phyloP scores from a whole-genome alignment of 2,888 invertebrate species.

The Halocaridina rubra region DNA sequence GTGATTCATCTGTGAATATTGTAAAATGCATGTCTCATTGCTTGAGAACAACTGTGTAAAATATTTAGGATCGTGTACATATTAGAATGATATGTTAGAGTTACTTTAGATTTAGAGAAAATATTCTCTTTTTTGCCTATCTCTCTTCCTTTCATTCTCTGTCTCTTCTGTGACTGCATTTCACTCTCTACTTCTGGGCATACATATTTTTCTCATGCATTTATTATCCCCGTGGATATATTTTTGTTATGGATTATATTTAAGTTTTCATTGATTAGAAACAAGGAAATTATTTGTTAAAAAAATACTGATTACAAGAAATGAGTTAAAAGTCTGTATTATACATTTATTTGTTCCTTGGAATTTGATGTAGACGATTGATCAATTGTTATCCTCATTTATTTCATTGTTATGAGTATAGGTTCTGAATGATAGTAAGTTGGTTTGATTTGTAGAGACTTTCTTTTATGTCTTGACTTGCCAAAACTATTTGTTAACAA shows the following conservation, averaged over 20 bases:
- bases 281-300: neutral
- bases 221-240: slow-evolving; percentile 38
- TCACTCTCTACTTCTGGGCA: slow-evolving; percentile 38
- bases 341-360: no score
- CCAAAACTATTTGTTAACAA: no score
- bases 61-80: slow-evolving; percentile 49
- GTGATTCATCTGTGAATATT: slow-evolving; percentile 51
- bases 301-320: no score
- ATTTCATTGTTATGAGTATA: slow-evolving; percentile 42
- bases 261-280: neutral
- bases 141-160: slow-evolving; percentile 12
- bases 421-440: no score
- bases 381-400: slow-evolving; percentile 48
- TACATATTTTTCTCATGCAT: slow-evolving; percentile 49
- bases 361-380: slow-evolving; percentile 30
- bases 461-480: no score
- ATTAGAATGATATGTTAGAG: slow-evolving; percentile 49
- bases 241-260: slow-evolving; percentile 26
- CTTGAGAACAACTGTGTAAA: slow-evolving; percentile 57
- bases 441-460: no score
- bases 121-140: slow-evolving; percentile 20
- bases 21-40: slow-evolving; percentile 60
- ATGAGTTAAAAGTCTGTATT: no score
- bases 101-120: slow-evolving; percentile 43
- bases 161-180: no score